These are phyloP conservation scores for Papilio gigon DNA, from an alignment of 2,888 invertebrate species.

Conservation along the genomic window DNA sequence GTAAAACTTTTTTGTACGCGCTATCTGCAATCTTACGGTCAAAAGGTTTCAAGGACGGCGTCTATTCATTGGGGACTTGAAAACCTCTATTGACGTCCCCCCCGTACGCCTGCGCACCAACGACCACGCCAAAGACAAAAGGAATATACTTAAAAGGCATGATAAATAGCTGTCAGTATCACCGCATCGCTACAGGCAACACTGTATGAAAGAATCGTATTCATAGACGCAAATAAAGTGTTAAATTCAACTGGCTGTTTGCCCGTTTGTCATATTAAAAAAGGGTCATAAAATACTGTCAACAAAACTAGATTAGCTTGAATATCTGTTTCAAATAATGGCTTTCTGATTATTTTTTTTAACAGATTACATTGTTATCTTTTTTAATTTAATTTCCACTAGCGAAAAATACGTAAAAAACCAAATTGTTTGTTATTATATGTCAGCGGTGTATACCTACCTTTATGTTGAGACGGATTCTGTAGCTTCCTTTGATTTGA, in stretches of 20 bases:
- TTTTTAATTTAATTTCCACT: too few species aligned
- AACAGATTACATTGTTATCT: background rate
- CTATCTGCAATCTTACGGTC: background rate
- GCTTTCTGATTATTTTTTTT: background rate
- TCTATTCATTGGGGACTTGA: slow-evolving; percentile 34
- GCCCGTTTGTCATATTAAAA: too few species aligned
- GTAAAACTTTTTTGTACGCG: background rate
- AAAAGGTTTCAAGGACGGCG: slow-evolving; percentile 35
- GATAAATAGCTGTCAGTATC: slow-evolving; percentile 52
- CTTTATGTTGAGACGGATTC: background rate
- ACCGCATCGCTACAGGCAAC: slow-evolving; percentile 37
- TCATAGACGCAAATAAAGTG: background rate
- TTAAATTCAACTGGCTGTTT: too few species aligned
- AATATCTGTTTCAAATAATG: background rate
- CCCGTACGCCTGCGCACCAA: slow-evolving; percentile 59
- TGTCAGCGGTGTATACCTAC: background rate
- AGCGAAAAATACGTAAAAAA: too few species aligned
- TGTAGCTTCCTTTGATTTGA: slow-evolving; percentile 48
- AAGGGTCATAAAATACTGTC: too few species aligned
- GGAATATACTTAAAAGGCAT: slow-evolving; percentile 53
- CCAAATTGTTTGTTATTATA: too few species aligned
- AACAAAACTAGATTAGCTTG: too few species aligned
- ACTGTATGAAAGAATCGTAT: background rate
- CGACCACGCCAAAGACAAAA: slow-evolving; percentile 55
- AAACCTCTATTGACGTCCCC: slow-evolving; percentile 39